A percentile compares a stretch with the other conserved stretches of the same genome.
Conservation (phyloP, 2,797 vertebrate species). For the Tympanoctomys barrerae region DNA sequence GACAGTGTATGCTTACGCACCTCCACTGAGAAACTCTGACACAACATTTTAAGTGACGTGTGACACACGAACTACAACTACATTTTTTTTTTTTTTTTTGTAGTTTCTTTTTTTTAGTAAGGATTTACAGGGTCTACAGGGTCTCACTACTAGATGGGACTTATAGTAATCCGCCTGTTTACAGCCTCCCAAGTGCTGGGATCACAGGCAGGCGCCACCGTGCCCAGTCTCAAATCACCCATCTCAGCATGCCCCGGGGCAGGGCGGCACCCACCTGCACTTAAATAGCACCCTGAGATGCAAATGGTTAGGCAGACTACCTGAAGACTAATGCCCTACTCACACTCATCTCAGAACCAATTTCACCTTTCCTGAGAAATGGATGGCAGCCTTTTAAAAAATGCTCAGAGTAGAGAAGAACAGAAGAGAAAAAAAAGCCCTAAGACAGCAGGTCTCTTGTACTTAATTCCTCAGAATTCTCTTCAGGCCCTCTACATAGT, state of each 20-base stretch:
- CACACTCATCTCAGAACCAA: background rate
- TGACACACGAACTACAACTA: background rate
- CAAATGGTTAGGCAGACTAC: background rate
- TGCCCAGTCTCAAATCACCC: too few species aligned
- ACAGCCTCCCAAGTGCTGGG: too few species aligned
- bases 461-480: slow-evolving; percentile 12
- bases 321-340: background rate
- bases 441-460: background rate
- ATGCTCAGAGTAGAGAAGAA: background rate
- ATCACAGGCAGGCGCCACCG: too few species aligned
- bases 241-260: too few species aligned
- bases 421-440: slow-evolving; percentile 24
- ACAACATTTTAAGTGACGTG: fast-evolving
- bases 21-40: background rate
- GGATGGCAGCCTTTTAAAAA: background rate
- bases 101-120: background rate
- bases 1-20: background rate
- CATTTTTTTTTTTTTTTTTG: background rate
- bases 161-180: too few species aligned
- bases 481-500: background rate
- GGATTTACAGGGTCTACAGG: too few species aligned
- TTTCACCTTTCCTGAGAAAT: background rate
- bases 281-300: background rate
- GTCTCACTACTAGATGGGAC: too few species aligned
- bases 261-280: background rate